Conservation (phyloP, 2,797 vertebrate species). For the Diceros bicornis region DNA sequence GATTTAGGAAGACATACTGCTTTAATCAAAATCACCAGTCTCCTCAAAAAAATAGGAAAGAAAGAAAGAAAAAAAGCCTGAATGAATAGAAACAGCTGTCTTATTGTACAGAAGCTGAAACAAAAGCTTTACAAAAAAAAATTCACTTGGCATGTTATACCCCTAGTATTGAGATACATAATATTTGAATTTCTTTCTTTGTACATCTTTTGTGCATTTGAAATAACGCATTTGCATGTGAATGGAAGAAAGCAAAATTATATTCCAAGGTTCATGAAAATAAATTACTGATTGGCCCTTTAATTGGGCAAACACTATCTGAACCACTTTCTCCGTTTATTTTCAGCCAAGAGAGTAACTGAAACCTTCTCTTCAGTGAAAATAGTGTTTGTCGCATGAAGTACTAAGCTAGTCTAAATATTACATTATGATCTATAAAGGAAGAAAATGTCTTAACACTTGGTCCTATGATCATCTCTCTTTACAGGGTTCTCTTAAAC, state of each 20-base stretch:
- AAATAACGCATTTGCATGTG: conserved; percentile 88
- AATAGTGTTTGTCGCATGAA: conserved; percentile 82
- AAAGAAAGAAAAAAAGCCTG: conserved; percentile 73
- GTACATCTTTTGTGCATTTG: conserved; percentile 84
- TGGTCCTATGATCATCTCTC: conserved; percentile 39
- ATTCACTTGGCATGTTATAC: conserved; percentile 85
- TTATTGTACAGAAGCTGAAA: conserved; percentile 85
- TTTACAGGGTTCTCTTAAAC: conserved; percentile 35
- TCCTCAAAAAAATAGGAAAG: conserved; percentile 64
- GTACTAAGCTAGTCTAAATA: conserved; percentile 86
- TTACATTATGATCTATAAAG: conserved; percentile 83
- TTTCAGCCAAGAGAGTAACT: conserved; percentile 78
- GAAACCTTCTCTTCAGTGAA: conserved; percentile 78
- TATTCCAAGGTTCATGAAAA: conserved; percentile 82
- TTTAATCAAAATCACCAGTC: conserved; percentile 85
- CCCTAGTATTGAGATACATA: conserved; percentile 84
- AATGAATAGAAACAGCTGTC: conserved; percentile 89
- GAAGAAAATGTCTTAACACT: conserved; percentile 62
- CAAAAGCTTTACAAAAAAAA: conserved; percentile 80
- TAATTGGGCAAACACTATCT: conserved; percentile 68
- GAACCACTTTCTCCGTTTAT: conserved; percentile 80
- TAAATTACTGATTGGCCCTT: conserved; percentile 78
- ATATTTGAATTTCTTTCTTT: conserved; percentile 88
- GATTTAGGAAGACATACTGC: conserved; percentile 79
- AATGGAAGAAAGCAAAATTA: conserved; percentile 85